These are phyloP conservation scores for Suricata suricatta DNA, from an alignment of 2,113 vertebrate species.

Conservation along the genomic window DNA sequence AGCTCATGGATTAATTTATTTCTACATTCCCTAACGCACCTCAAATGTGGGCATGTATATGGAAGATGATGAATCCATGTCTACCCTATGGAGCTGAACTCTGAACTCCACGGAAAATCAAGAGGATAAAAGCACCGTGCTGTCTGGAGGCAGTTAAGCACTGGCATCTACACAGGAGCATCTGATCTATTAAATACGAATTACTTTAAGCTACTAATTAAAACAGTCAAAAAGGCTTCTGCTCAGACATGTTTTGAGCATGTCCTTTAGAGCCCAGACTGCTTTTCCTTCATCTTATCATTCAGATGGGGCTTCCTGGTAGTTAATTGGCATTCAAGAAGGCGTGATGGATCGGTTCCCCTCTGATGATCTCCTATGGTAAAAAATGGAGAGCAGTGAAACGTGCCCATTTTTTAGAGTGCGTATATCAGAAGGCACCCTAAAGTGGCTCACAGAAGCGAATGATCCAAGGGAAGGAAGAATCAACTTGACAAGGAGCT, in stretches of 20 bases:
- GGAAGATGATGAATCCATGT: not conserved
- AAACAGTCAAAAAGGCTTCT: not conserved
- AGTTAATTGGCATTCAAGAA: not conserved
- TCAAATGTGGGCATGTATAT: not conserved
- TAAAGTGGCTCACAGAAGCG: not conserved
- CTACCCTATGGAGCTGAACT: not conserved
- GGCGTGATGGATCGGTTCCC: not conserved
- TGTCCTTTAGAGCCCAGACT: not conserved
- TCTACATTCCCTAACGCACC: not conserved
- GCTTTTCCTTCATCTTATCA: no score
- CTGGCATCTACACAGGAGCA: not conserved
- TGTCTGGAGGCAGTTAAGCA: not conserved
- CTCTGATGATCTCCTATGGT: not conserved
- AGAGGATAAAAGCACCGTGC: not conserved
- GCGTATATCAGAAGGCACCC: not conserved
- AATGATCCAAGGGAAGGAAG: not conserved
- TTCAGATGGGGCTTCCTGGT: not conserved
- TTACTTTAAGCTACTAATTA: constrained; percentile 41
- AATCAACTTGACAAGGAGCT: not conserved
- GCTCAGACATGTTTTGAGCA: constrained; percentile 33
- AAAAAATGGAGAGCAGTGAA: not conserved
- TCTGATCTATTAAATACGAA: not conserved
- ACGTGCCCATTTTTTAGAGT: not conserved
- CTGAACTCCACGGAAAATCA: not conserved
- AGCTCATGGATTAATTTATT: not conserved